phyloP scores from a whole-genome alignment of 2,797 vertebrate genomes.

The Scolopax rusticola region DNA sequence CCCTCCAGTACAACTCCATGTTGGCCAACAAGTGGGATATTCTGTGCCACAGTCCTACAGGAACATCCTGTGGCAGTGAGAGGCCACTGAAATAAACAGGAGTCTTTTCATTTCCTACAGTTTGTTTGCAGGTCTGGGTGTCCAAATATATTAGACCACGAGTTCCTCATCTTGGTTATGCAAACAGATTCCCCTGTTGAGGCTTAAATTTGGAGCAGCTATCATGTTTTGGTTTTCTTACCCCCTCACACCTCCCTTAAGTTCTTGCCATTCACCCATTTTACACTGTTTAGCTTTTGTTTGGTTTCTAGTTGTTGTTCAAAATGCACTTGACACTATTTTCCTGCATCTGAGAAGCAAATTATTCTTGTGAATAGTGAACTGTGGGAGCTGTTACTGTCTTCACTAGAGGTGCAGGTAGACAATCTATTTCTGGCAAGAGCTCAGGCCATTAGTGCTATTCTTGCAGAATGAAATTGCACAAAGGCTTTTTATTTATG shows the following conservation, averaged over 20 bases:
- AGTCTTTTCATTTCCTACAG: not conserved
- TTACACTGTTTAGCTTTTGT: not conserved
- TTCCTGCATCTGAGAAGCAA: not conserved
- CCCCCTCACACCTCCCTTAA: not conserved
- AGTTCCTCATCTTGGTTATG: not conserved
- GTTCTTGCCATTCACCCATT: not conserved
- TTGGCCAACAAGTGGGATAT: not conserved
- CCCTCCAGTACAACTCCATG: not conserved
- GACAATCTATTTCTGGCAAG: not conserved
- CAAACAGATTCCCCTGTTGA: not conserved
- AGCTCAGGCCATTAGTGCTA: not conserved
- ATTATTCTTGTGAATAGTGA: not conserved
- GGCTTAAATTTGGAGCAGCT: not conserved
- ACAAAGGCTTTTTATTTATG: not conserved
- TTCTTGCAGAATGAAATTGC: not conserved
- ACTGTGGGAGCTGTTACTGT: not conserved
- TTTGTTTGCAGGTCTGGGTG: not conserved
- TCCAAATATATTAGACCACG: not conserved
- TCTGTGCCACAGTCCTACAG: not conserved
- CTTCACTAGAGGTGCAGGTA: not conserved
- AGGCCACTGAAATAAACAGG: not conserved
- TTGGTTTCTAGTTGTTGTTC: not conserved
- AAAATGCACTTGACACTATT: not conserved
- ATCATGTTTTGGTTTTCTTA: not conserved
- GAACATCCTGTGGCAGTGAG: rapidly evolving